Conservation (phyloP, 2,888 invertebrate species). For the Leptura quadrifasciata region DNA sequence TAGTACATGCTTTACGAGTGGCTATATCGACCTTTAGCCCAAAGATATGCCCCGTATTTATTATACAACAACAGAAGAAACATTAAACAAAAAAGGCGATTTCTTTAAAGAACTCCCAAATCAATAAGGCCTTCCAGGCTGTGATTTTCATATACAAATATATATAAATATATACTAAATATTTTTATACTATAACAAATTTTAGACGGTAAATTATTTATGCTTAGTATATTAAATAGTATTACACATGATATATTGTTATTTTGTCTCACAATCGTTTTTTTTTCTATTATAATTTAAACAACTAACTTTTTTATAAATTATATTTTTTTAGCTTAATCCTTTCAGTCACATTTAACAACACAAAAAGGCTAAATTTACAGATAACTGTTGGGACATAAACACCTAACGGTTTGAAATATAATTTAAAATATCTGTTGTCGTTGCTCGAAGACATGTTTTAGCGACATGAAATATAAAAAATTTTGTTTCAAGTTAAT, state of each 20-base stretch:
- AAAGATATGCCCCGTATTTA: conserved; percentile 66
- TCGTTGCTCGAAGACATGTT: no score
- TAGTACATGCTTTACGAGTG: conserved; percentile 69
- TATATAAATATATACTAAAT: neutral
- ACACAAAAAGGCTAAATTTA: no score
- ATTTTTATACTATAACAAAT: neutral
- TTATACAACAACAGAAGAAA: conserved; percentile 39
- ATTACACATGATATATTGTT: conserved; percentile 12
- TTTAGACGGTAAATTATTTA: conserved; percentile 21
- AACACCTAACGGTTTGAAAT: no score
- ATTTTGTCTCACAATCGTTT: neutral
- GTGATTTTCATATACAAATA: conserved; percentile 22
- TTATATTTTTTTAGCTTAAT: neutral
- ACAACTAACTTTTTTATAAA: neutral
- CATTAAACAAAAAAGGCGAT: conserved; percentile 24
- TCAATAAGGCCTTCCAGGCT: conserved; percentile 24
- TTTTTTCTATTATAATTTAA: neutral
- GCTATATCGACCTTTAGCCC: conserved; percentile 64
- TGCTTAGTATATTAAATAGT: neutral
- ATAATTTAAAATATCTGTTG: no score
- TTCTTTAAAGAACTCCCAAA: neutral
- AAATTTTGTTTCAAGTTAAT: no score
- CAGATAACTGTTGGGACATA: no score
- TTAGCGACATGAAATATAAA: no score
- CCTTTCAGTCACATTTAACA: neutral